Evolutionary conservation across 2,797 vertebrate species (phyloP).

Genomic region (Sebastes nivosus): DNA sequence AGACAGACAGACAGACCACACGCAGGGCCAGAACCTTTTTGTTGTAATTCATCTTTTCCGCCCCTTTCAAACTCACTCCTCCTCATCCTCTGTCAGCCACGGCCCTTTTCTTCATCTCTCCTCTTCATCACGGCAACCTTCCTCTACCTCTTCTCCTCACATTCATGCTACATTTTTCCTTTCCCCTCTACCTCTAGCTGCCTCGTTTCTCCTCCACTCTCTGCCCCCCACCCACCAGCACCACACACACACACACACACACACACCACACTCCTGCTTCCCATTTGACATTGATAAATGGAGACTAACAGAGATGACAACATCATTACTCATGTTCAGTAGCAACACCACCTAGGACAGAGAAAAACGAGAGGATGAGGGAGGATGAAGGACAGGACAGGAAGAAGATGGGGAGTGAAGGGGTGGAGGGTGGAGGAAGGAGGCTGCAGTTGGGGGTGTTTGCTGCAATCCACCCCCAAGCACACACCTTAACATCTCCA

Average conservation of each 20-base stretch:
- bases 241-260: slow-evolving; percentile 15
- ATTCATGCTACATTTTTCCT: slow-evolving; percentile 29
- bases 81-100: slow-evolving; percentile 31
- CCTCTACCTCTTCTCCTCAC: slow-evolving; percentile 25
- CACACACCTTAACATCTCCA: slow-evolving; percentile 35
- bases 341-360: slow-evolving; percentile 76
- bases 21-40: slow-evolving; percentile 25
- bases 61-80: slow-evolving; percentile 46
- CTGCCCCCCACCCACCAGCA: slow-evolving; percentile 31
- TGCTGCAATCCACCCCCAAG: slow-evolving; percentile 27
- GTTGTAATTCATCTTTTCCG: slow-evolving; percentile 37
- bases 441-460: slow-evolving; percentile 49
- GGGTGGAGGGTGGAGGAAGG: slow-evolving; percentile 21
- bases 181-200: slow-evolving; percentile 14
- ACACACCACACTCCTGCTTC: slow-evolving; percentile 43
- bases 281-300: slow-evolving; percentile 84
- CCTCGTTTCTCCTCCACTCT: slow-evolving; percentile 47
- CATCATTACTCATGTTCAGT: slow-evolving; percentile 84
- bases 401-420: slow-evolving; percentile 49
- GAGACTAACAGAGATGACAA: slow-evolving; percentile 81
- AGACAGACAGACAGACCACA: slow-evolving; percentile 38
- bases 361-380: slow-evolving; percentile 57
- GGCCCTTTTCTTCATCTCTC: slow-evolving; percentile 37
- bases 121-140: neutral
- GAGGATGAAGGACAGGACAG: slow-evolving; percentile 70